A percentile compares a stretch with the other conserved stretches of the same genome.
These are phyloP conservation scores for Carcina quercana DNA, from an alignment of 2,888 invertebrate species.

Conservation along the genomic window DNA sequence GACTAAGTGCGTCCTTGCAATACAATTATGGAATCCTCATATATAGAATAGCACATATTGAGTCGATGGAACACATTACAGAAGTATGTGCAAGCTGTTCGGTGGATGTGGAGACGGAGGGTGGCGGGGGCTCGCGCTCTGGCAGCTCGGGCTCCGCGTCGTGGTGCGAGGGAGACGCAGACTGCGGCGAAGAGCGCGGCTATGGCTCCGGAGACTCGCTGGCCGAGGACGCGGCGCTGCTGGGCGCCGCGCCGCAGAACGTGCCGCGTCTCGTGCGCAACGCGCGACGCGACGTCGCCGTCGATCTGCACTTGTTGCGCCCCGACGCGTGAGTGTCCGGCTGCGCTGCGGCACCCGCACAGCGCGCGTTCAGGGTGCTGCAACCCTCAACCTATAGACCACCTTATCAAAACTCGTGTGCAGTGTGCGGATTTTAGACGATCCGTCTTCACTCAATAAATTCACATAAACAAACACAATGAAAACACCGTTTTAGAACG, in stretches of 20 bases:
- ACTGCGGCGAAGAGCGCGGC: conserved; percentile 60
- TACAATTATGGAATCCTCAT: neutral
- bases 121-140: conserved; percentile 49
- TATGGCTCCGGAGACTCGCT: conserved; percentile 71
- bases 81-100: conserved; percentile 64
- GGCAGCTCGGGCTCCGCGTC: conserved; percentile 66
- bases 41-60: neutral
- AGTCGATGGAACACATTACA: conserved; percentile 30
- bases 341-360: neutral
- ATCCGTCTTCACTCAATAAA: neutral
- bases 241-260: conserved; percentile 40
- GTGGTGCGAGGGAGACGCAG: conserved; percentile 72
- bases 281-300: conserved; percentile 59
- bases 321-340: conserved; percentile 63
- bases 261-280: conserved; percentile 41
- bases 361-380: neutral
- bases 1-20: no score
- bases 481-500: no score
- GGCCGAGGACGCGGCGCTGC: conserved; percentile 64
- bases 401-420: neutral
- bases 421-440: neutral
- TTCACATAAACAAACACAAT: no score
- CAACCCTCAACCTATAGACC: neutral
- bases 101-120: conserved; percentile 63
- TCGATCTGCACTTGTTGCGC: conserved; percentile 61